A percentile compares a stretch with the other conserved stretches of the same genome.
Conservation (phyloP, 53 echinoderm and acorn worm genomes). For the Arbacia lixula region DNA sequence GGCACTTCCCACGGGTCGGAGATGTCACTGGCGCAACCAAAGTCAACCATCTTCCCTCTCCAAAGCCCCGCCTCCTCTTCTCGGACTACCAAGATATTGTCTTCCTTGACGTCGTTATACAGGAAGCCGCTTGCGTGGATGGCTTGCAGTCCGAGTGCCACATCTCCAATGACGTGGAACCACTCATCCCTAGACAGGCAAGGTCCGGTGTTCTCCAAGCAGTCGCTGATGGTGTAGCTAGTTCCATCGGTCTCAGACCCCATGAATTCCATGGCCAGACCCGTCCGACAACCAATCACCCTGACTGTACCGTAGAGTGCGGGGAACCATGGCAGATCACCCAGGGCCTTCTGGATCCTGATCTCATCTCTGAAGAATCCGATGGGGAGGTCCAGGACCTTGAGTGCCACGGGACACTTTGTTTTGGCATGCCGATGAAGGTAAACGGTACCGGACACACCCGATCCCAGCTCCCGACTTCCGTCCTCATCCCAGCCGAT, state of each 20-base stretch:
- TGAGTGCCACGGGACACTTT: neutral
- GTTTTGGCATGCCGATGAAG: neutral
- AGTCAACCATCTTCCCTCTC: neutral
- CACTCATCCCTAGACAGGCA: neutral
- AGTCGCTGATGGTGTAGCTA: slow-evolving; percentile 6
- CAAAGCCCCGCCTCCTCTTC: neutral
- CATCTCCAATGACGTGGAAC: neutral
- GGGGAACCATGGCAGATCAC: slow-evolving; percentile 6
- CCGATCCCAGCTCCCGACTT: neutral
- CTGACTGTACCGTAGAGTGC: neutral
- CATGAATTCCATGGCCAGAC: slow-evolving; percentile 10
- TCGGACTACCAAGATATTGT: neutral
- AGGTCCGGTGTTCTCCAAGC: slow-evolving; percentile 2
- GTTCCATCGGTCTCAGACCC: neutral
- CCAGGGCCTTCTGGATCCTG: neutral
- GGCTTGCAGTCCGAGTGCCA: neutral
- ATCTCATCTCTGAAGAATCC: neutral
- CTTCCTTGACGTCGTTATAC: slow-evolving; percentile 4
- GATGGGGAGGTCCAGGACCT: neutral
- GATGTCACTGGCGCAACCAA: neutral
- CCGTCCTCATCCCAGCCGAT: neutral
- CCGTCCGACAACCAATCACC: neutral
- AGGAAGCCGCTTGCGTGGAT: neutral
- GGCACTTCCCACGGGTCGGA: neutral
- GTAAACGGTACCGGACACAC: neutral